Evolutionary conservation across 2,113 vertebrate species (phyloP).

Genomic region (Tupaia tana): DNA sequence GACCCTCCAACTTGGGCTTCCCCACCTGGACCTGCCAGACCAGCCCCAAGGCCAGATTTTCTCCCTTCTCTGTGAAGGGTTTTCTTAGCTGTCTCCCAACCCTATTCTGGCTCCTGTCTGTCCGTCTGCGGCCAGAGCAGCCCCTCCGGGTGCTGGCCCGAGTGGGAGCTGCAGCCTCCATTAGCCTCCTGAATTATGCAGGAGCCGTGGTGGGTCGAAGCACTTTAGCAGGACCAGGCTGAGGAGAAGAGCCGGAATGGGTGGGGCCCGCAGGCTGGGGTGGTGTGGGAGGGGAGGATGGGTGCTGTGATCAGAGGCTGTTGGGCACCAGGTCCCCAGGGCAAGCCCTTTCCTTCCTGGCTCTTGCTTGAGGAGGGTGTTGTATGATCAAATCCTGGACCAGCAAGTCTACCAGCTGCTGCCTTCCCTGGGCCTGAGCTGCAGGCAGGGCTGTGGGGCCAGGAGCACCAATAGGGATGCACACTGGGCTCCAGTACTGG

Average conservation of each 20-base stretch:
- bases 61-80: not conserved
- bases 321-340: not conserved
- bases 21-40: not conserved
- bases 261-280: constrained; percentile 40
- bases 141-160: constrained; percentile 57
- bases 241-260: constrained; percentile 72
- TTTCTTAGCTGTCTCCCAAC: not conserved
- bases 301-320: not conserved
- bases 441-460: not conserved
- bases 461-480: not conserved
- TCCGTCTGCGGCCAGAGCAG: constrained; percentile 70
- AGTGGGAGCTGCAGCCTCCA: constrained; percentile 70
- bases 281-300: not conserved
- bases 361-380: not conserved
- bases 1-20: not conserved
- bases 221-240: constrained; percentile 71
- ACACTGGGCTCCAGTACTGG: not conserved
- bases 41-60: not conserved
- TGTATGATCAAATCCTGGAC: not conserved
- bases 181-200: constrained; percentile 83
- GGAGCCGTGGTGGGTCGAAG: constrained; percentile 80
- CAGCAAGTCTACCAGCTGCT: not conserved
- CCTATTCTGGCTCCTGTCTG: constrained; percentile 71
- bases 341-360: constrained; percentile 26
- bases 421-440: not conserved